Conservation (phyloP, 2,888 invertebrate genomes). For the Arctia plantaginis region DNA sequence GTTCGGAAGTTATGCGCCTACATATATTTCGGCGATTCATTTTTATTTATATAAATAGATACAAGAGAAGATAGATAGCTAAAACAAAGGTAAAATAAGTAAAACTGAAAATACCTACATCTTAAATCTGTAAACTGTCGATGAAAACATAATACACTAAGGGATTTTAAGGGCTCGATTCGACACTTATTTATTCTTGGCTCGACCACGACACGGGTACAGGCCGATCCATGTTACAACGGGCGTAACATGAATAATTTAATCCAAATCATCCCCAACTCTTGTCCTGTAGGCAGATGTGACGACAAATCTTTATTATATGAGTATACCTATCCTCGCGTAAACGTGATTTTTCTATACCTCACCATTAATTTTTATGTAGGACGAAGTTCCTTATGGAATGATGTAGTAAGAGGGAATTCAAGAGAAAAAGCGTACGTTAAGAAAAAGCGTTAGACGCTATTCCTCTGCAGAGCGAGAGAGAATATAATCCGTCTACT, state of each 20-base stretch:
- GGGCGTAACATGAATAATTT: neutral
- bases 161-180: neutral
- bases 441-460: too few relatives aligned
- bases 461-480: too few relatives aligned
- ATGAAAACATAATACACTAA: neutral
- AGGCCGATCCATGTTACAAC: neutral
- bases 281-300: constrained; percentile 4
- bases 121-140: neutral
- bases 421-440: too few relatives aligned
- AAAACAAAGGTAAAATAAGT: too few relatives aligned
- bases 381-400: too few relatives aligned
- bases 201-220: constrained; percentile 2
- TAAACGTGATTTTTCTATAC: neutral
- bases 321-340: neutral
- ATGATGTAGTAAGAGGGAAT: too few relatives aligned
- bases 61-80: too few relatives aligned
- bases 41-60: too few relatives aligned
- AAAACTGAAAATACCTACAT: neutral
- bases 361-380: neutral
- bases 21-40: too few relatives aligned
- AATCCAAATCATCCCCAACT: neutral
- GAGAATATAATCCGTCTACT: too few relatives aligned
- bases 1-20: too few relatives aligned
- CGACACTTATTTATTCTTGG: neutral
- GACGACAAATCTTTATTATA: constrained; percentile 4